Evolutionary conservation across 2,797 vertebrate genomes (phyloP), one percentile per base, ranked within the genome.

Genomic region (Pseudotriccus pelzelni): DNA sequence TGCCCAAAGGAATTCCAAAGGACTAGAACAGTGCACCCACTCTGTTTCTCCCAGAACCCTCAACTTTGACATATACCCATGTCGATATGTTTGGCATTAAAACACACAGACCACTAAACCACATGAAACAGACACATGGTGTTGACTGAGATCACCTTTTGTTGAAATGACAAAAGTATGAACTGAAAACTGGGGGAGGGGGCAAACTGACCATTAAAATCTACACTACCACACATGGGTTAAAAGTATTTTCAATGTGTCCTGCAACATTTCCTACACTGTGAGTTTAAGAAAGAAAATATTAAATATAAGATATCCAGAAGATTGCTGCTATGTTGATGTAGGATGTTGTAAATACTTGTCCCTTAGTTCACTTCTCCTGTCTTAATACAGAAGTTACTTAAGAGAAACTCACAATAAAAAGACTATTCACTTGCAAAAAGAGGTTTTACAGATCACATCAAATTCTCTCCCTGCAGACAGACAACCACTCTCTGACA

Each of bases 201-300:
- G 5, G 27, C 27, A 50, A 91, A 72, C 12, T 18, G 58, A 72
- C 12, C 39, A 63, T 34, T 14, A 52, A 60, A 70, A 74, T 44
- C 47, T 81, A 56, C 2, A 27, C 16, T 34, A 44, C 6, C 32
- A 28, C 17, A 67, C 36, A 46, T 0, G 0, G 10, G 34, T 50
- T 87, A 27, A 34, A 89, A 79, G 7, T 23, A 56, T 30, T 91
- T 89, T 75, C 49, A 36, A 3, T 21, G 19, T 43, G 15, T 52
- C 49, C 37, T 70, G 37, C 12, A 77, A 70, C 17, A 44, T 4
- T 14, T 59, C 58, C 32, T 59, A 63, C 7, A 12, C 3, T 20
- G 20, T 58, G 21, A 89, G 68, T 58, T 64, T 66, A 84, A 53
- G 19, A 15, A 52, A 28, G 9, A 84, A 73, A 56, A n/a, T 6